Base-by-base conservation (phyloP, 2,113 vertebrate species). In the Sphaerodactylus townsendi region DNA sequence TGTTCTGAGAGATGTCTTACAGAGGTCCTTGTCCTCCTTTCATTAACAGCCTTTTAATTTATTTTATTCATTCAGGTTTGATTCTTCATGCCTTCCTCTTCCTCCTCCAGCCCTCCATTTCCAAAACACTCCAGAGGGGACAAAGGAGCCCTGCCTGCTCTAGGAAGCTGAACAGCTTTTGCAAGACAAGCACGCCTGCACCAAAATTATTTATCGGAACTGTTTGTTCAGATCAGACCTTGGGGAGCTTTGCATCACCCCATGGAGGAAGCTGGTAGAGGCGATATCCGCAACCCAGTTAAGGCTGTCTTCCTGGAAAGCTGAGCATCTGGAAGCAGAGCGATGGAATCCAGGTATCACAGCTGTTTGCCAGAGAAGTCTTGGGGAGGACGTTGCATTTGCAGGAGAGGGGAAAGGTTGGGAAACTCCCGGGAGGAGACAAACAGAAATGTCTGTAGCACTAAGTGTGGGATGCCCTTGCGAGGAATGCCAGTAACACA, bases 301-400 rank as follows among this genome's bases (percentile, higher is more conserved):
- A 37, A 69, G 50, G 33, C 21, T 5, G 4, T 25, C 25, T 41
- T 28, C 56, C 21, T 71, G 14, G 21, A 48, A 72, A 64, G 28
- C 28, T 33, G 80, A 82, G 46, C 3, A 10, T 7, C 23, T 1
- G 59, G 7, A 17, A 17, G 59, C 10, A 21, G 37, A 74, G 30
- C n/a, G 10, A 85, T 74, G 84, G 70, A 56, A 35, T 69, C 78
- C 79, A 81, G 30, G 71, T 64, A 85, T 21, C 62, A 75, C 9
- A 75, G 59, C 48, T 35, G 23, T 84, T 77, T 83, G 41, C n/a
- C 64, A 35, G 30, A 10, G 35, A 10, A 37, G 35, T 37, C 2
- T 15, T 25, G 41, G 30, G 56, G 33, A 73, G 30, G 14, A 64
- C 44, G 39, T n/a, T 39, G 11, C 56, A 33, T 64, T 10, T n/a